Evolutionary conservation across 2,888 invertebrate species (phyloP).

Genomic region (Ormyrus pomaceus): DNA sequence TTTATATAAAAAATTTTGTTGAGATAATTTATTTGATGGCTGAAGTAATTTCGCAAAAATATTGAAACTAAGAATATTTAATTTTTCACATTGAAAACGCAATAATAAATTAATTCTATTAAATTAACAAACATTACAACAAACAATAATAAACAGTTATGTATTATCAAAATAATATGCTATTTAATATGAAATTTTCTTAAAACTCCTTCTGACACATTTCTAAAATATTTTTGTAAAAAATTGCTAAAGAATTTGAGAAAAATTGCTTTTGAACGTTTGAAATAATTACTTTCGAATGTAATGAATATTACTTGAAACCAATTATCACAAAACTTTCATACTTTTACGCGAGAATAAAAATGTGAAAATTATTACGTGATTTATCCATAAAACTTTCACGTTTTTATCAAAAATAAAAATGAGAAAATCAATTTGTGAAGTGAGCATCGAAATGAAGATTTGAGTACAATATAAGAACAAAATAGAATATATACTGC

Average conservation of each 20-base stretch:
- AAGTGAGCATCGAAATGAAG: neutral
- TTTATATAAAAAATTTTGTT: no score
- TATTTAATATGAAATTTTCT: neutral
- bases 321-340: conserved; percentile 29
- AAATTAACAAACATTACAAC: neutral
- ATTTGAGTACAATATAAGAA: neutral
- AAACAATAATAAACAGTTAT: neutral
- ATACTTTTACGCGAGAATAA: conserved; percentile 26
- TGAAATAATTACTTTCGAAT: neutral
- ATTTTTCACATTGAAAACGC: neutral
- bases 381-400: conserved; percentile 22
- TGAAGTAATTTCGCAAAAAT: neutral
- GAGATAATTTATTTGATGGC: neutral
- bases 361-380: conserved; percentile 32
- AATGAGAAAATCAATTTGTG: conserved; percentile 23
- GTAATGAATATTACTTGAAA: neutral
- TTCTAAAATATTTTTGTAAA: conserved; percentile 18
- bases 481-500: neutral
- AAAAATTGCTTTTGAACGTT: no score
- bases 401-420: conserved; percentile 25
- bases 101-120: neutral
- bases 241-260: conserved; percentile 17
- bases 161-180: conserved; percentile 2
- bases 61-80: neutral
- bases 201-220: neutral